Evolutionary conservation across 2,113 vertebrate species (phyloP), one percentile per base, ranked within the genome.

Genomic region (Ramphastos sulfuratus): DNA sequence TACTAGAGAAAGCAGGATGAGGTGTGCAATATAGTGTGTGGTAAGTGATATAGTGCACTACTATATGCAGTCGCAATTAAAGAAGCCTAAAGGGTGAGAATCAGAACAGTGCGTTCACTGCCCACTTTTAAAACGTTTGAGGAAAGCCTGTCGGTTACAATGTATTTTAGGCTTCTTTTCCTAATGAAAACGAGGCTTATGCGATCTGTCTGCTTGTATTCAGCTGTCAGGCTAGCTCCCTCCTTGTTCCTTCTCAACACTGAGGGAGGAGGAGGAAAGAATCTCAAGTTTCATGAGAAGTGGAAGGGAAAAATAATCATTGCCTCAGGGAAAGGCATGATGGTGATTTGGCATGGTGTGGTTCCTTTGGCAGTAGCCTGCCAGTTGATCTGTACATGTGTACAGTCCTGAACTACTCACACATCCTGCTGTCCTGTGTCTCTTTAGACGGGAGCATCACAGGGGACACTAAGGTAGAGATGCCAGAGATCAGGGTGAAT

Each of bases 361-460:
- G 60, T 56, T 50, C 66, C 58, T 52, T n/a, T 37, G 89, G 70
- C 61, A 76, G 82, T 67, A n/a, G 66, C n/a, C 72, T 82, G 74
- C 21, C 18, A 5, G 60, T 24, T 1, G 4, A 8, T 70, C 35
- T 20, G 20, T 63, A 21, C 1, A 0, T 1, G 44, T 7, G 10
- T 21, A 6, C 10, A 27, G 82, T 48, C 35, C 39, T 48, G 64
- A 46, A 24, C 14, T 24, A 15, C 55, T 5, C 2, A 2, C 44
- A n/a, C 39, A 39, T 73, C 0, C 0, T 10, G 63, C 27, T 6
- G 39, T 37, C 54, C 19, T 1, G 1, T 42, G 80, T 55, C 73
- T 44, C 65, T 37, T 24, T 30, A 9, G 12, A 71, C 20, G 31
- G 78, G 63, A 69, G 66, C 9, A 54, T 48, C 63, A 46, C 54